phyloP scores from a whole-genome alignment of 1,140 invertebrate species.

The Drusus annulatus region DNA sequence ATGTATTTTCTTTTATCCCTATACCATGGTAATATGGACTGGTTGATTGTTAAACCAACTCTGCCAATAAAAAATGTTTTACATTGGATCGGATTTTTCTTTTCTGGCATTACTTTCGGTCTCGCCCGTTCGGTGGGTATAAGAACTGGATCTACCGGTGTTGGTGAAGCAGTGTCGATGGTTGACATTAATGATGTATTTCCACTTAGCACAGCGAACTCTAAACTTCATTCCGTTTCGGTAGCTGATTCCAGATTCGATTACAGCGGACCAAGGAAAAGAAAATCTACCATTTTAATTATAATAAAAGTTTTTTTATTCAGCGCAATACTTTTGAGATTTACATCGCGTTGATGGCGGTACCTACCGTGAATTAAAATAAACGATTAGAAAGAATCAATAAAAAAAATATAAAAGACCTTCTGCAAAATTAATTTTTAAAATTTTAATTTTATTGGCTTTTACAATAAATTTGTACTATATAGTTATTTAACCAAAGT shows the following conservation, averaged over 20 bases:
- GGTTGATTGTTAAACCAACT: too few relatives aligned
- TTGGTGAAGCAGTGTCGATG: slow-evolving; percentile 39
- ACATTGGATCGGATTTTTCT: too few relatives aligned
- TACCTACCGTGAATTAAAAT: too few relatives aligned
- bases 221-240: slow-evolving; percentile 52
- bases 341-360: neutral
- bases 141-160: neutral
- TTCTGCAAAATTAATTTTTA: too few relatives aligned
- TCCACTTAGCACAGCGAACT: slow-evolving; percentile 55
- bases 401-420: too few relatives aligned
- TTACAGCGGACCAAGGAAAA: slow-evolving; percentile 44
- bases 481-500: too few relatives aligned
- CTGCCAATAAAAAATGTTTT: too few relatives aligned
- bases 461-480: too few relatives aligned
- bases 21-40: too few relatives aligned
- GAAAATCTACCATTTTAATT: neutral
- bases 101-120: neutral
- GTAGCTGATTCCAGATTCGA: slow-evolving; percentile 3
- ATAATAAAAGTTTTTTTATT: slow-evolving; percentile 18
- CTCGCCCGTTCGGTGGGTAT: neutral
- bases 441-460: too few relatives aligned
- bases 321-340: neutral
- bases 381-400: too few relatives aligned
- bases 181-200: slow-evolving; percentile 58
- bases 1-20: too few relatives aligned